Percentiles rank a stretch among this genome's conserved stretches.
These are phyloP conservation scores for Cephus pulcher DNA, from an alignment of 2,888 invertebrate species.

Conservation along the genomic window DNA sequence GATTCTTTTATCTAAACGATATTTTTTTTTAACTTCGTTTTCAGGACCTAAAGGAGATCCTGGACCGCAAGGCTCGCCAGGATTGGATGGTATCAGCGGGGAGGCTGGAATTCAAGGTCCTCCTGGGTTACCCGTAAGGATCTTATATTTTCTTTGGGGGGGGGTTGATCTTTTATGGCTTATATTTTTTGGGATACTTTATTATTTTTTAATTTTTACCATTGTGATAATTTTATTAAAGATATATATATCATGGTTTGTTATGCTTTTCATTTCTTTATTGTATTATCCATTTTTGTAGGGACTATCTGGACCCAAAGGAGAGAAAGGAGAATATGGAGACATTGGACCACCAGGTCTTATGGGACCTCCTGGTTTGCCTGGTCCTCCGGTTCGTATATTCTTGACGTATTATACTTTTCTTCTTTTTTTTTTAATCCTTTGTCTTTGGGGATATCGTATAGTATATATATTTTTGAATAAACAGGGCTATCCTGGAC, in stretches of 20 bases:
- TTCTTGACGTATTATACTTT: conserved; percentile 6
- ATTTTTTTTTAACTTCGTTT: conserved; percentile 39
- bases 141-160: conserved; percentile 10
- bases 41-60: conserved; percentile 80
- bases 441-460: conserved; percentile 1
- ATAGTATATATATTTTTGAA: conserved; percentile 7
- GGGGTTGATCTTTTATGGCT: not conserved
- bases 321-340: conserved; percentile 89
- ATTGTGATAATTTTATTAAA: not conserved
- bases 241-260: not conserved
- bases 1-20: conserved; percentile 17
- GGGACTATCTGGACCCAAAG: conserved; percentile 88
- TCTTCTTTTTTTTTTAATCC: conserved; percentile 4
- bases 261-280: not conserved
- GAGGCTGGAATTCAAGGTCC: conserved; percentile 89
- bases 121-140: conserved; percentile 82
- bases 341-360: conserved; percentile 94
- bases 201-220: not conserved
- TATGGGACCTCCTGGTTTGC: conserved; percentile 90
- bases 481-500: conserved; percentile 83
- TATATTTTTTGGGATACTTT: not conserved
- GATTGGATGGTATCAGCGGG: conserved; percentile 80
- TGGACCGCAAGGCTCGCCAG: conserved; percentile 81
- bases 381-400: conserved; percentile 69
- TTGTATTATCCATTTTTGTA: conserved; percentile 55